Evolutionary conservation across 2,888 invertebrate species (phyloP).

Genomic region (Frankliniella intonsa): DNA sequence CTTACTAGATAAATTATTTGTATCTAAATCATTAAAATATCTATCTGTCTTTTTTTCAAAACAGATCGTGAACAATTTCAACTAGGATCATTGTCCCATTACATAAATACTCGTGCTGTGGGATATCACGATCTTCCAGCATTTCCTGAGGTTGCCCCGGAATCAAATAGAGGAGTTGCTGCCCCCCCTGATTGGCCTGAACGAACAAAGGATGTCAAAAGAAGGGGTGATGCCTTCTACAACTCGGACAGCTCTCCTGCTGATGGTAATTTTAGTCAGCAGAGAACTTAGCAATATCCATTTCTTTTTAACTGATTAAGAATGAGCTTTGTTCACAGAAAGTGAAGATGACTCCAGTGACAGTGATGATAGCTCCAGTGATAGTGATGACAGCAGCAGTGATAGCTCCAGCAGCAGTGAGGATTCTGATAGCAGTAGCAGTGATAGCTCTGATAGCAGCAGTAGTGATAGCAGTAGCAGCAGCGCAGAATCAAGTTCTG

Average conservation of each 20-base stretch:
- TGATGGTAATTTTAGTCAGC: conserved; percentile 41
- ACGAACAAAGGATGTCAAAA: conserved; percentile 42
- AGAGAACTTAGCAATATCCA: neutral
- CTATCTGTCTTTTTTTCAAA: conserved; percentile 33
- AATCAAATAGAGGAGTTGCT: conserved; percentile 70
- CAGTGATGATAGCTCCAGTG: conserved; percentile 35
- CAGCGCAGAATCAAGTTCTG: conserved; percentile 36
- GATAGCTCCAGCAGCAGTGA: conserved; percentile 33
- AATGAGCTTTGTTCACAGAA: conserved; percentile 34
- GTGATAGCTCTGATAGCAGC: conserved; percentile 42
- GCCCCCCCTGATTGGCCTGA: conserved; percentile 41
- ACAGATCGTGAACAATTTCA: conserved; percentile 81
- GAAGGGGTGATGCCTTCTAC: conserved; percentile 52
- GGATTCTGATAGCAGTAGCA: conserved; percentile 32
- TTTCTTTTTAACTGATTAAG: neutral
- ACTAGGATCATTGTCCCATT: conserved; percentile 91
- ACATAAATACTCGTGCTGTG: conserved; percentile 75
- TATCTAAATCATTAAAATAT: conserved; percentile 20
- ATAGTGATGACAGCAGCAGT: conserved; percentile 38
- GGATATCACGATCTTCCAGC: conserved; percentile 87
- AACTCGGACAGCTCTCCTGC: conserved; percentile 49
- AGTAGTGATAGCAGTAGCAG: conserved; percentile 38
- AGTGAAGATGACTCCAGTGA: conserved; percentile 45
- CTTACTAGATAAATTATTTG: neutral
- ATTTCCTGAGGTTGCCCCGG: conserved; percentile 72